phyloP scores from a whole-genome alignment of 2,113 vertebrate genomes.

The Pelmatolapia mariae region DNA sequence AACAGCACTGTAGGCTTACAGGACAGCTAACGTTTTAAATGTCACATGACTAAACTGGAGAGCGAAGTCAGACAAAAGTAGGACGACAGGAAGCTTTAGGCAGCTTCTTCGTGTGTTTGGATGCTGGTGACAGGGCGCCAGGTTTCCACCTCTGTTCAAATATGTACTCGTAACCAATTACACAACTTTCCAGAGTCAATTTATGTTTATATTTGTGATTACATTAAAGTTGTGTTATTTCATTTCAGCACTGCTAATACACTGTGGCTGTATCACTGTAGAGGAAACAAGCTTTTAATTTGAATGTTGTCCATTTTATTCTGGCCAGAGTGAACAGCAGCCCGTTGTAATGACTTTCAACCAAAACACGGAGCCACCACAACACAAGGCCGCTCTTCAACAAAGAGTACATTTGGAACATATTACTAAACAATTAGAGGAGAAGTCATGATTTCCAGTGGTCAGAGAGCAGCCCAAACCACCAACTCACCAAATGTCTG shows the following conservation, averaged over 20 bases:
- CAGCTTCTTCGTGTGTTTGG: neutral
- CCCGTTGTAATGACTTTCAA: neutral
- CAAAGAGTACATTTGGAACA: neutral
- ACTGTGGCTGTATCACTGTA: neutral
- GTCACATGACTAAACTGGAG: neutral
- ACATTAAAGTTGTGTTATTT: neutral
- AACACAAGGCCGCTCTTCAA: neutral
- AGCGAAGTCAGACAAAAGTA: neutral
- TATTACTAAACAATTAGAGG: neutral
- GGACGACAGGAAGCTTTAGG: neutral
- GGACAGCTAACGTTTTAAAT: neutral
- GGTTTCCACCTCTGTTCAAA: neutral
- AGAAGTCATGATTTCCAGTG: neutral
- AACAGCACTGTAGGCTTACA: neutral
- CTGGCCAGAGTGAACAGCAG: neutral
- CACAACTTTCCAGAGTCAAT: neutral
- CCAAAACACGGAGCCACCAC: neutral
- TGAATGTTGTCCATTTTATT: neutral
- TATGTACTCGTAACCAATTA: too few species aligned
- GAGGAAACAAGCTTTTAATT: neutral
- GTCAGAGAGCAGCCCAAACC: neutral
- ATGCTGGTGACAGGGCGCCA: neutral
- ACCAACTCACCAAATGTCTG: slow-evolving; percentile 68
- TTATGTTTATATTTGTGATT: neutral
- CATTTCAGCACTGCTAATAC: neutral